These are phyloP conservation scores for Gonatopus flavifemur DNA, from an alignment of 1,140 invertebrate species.

Conservation along the genomic window DNA sequence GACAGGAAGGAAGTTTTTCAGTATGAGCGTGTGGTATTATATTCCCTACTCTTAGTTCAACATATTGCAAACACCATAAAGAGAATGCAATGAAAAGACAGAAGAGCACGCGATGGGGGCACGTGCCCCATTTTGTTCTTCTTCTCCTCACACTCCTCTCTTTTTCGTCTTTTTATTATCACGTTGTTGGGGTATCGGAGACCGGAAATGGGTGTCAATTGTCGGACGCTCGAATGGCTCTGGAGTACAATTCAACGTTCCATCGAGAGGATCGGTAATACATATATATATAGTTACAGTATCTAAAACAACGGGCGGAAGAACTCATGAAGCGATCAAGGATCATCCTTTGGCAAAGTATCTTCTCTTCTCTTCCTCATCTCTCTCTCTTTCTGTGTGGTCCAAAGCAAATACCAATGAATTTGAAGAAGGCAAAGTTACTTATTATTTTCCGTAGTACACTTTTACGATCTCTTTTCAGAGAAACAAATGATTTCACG, in stretches of 20 bases:
- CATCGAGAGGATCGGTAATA: not conserved
- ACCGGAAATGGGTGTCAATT: slow-evolving; percentile 49
- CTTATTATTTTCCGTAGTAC: no score
- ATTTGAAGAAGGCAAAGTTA: no score
- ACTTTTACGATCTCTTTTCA: no score
- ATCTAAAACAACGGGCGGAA: no score
- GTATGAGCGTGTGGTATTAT: slow-evolving; percentile 36
- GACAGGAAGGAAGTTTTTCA: slow-evolving; percentile 47
- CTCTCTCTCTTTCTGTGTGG: no score
- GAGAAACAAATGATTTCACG: no score
- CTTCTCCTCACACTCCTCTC: slow-evolving; percentile 9
- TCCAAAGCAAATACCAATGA: no score
- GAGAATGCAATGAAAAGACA: no score
- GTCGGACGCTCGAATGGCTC: slow-evolving; percentile 26
- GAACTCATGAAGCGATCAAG: no score
- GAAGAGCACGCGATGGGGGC: slow-evolving; percentile 34
- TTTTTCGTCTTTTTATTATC: slow-evolving; percentile 22
- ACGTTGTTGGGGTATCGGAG: not conserved
- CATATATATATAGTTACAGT: not conserved
- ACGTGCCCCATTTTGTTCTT: slow-evolving; percentile 38
- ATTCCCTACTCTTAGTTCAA: slow-evolving; percentile 29
- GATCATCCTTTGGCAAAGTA: no score
- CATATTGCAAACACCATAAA: slow-evolving; percentile 29
- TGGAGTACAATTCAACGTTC: no score
- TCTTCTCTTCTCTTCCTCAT: no score